Conservation (phyloP, 1,140 invertebrate genomes). For the Drosophila bocki region DNA sequence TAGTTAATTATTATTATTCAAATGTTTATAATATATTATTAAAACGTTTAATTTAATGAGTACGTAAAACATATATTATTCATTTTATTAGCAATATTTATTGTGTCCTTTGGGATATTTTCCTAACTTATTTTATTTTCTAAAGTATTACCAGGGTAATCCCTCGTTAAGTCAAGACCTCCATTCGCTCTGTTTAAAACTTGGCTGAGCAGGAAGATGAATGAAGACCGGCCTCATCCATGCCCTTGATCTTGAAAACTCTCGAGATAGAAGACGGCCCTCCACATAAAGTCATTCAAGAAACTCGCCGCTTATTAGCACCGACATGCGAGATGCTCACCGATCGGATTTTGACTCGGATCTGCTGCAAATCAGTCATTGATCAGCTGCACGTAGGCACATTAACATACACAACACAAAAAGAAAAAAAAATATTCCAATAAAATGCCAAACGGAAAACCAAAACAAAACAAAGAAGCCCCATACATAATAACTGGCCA, state of each 20-base stretch:
- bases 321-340: constrained; percentile 30
- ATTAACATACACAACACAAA: constrained; percentile 30
- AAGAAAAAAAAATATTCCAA: constrained; percentile 1
- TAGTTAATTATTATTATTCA: too few species aligned
- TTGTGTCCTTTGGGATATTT: background rate
- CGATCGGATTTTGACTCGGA: constrained; percentile 14
- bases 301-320: constrained; percentile 32
- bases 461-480: constrained; percentile 39
- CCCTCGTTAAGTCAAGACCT: too few species aligned
- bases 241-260: constrained; percentile 47
- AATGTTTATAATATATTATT: too few species aligned
- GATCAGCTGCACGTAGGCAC: constrained; percentile 47
- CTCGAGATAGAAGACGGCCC: constrained; percentile 28
- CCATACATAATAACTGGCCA: background rate
- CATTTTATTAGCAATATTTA: background rate
- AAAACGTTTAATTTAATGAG: too few species aligned
- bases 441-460: constrained; percentile 7
- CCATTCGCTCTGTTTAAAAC: constrained; percentile 11
- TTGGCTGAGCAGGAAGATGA: constrained; percentile 32
- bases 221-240: constrained; percentile 11
- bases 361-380: constrained; percentile 40
- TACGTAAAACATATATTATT: background rate
- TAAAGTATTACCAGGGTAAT: background rate
- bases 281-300: constrained; percentile 29
- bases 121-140: too few species aligned